A percentile compares a stretch with the other conserved stretches of the same genome.
phyloP scores from a whole-genome alignment of 2,113 vertebrate genomes.

The Sturnira hondurensis region DNA sequence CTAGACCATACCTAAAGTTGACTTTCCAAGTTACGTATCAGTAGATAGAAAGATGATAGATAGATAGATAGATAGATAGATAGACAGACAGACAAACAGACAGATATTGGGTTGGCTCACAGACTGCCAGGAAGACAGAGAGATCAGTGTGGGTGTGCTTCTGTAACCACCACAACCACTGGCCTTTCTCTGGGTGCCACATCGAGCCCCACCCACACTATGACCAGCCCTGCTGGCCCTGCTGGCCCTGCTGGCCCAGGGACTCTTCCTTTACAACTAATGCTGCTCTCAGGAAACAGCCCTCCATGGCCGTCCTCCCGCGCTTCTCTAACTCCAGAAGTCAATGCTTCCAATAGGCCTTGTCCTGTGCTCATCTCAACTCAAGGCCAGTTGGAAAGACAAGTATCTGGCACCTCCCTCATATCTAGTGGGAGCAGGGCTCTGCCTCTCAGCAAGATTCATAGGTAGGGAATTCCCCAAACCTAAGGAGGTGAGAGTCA shows the following conservation, averaged over 20 bases:
- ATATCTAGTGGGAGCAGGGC: too few species aligned
- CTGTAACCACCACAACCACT: background rate
- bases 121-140: background rate
- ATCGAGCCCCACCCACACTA: accelerated
- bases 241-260: background rate
- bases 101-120: background rate
- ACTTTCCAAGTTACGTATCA: background rate
- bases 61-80: background rate
- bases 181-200: background rate
- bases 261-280: background rate
- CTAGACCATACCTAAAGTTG: background rate
- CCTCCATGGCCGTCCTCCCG: background rate
- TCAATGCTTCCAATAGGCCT: background rate
- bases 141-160: background rate
- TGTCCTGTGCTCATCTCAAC: background rate
- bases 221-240: background rate
- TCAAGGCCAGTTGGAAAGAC: background rate
- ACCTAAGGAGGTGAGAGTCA: background rate
- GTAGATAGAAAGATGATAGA: background rate
- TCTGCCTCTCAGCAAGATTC: background rate
- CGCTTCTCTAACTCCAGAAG: background rate
- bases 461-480: background rate
- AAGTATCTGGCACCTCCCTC: background rate
- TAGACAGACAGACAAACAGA: background rate
- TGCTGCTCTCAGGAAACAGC: background rate